These are phyloP conservation scores for Phrynosoma platyrhinos DNA, from an alignment of 2,113 vertebrate species.

Conservation along the genomic window DNA sequence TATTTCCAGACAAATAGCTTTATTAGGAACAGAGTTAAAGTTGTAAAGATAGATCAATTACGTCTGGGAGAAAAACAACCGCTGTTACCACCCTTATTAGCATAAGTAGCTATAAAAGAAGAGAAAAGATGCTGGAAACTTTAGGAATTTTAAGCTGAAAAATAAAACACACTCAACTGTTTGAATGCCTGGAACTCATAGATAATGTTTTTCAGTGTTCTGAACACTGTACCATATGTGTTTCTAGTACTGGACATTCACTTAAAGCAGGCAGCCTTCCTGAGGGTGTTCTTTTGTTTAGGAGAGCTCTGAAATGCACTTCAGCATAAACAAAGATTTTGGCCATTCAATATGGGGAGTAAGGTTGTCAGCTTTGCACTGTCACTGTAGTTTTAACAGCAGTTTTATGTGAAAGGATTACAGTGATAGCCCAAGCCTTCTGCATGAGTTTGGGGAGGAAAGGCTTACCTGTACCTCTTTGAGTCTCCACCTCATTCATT, in stretches of 20 bases:
- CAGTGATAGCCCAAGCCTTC: neutral
- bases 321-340: neutral
- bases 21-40: conserved; percentile 36
- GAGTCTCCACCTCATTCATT: too few relatives aligned
- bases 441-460: too few relatives aligned
- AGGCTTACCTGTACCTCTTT: too few relatives aligned
- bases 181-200: conserved; percentile 3
- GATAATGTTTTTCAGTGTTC: neutral
- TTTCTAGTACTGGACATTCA: neutral
- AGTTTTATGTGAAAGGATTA: neutral
- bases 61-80: neutral
- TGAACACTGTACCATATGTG: neutral
- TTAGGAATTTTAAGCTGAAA: conserved; percentile 27
- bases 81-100: conserved; percentile 15
- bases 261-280: neutral
- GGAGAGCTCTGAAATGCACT: neutral
- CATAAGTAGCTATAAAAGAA: conserved; percentile 32
- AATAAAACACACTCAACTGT: conserved; percentile 20
- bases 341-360: neutral
- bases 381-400: neutral
- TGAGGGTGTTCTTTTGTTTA: neutral
- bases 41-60: conserved; percentile 46
- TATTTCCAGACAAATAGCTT: conserved; percentile 49
- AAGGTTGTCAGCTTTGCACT: neutral
- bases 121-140: conserved; percentile 16